A percentile compares a stretch with the other conserved stretches of the same genome.
Evolutionary conservation across 1,140 invertebrate species (phyloP).

Genomic region (Calycopis cecrops): DNA sequence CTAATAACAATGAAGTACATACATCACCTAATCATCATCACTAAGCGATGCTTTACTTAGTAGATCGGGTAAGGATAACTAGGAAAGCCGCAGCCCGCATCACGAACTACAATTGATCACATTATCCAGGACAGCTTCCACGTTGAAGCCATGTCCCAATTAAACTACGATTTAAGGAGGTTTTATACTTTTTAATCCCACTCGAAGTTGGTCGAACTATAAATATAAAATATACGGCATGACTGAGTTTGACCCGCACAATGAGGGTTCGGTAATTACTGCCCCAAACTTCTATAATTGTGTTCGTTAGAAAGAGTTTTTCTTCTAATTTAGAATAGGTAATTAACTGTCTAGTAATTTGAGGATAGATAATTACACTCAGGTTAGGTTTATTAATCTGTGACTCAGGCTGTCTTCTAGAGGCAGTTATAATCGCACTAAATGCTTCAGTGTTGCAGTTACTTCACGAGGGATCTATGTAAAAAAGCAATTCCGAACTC

Average conservation of each 20-base stretch:
- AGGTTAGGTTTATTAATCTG: too few species aligned
- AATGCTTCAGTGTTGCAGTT: too few species aligned
- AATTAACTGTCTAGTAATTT: too few species aligned
- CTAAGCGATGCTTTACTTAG: not conserved
- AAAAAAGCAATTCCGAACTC: too few species aligned
- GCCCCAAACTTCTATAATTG: not conserved
- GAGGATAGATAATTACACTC: too few species aligned
- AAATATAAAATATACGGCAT: slow-evolving; percentile 7
- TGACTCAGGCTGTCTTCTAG: too few species aligned
- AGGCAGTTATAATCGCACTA: too few species aligned
- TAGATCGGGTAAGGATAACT: not conserved
- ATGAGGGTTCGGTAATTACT: slow-evolving; percentile 2
- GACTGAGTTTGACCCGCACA: not conserved
- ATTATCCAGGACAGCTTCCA: not conserved
- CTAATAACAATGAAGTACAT: too few species aligned
- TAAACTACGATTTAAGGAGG: not conserved
- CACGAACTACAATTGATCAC: not conserved
- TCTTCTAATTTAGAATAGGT: not conserved
- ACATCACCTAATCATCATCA: too few species aligned
- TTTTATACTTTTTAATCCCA: not conserved
- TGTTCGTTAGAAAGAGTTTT: slow-evolving; percentile 3
- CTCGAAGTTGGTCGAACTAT: not conserved
- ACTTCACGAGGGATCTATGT: too few species aligned
- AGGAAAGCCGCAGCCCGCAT: not conserved
- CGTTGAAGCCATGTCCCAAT: not conserved